Evolutionary conservation across 2,797 vertebrate species (phyloP).

Genomic region (Megalops cyprinoides): DNA sequence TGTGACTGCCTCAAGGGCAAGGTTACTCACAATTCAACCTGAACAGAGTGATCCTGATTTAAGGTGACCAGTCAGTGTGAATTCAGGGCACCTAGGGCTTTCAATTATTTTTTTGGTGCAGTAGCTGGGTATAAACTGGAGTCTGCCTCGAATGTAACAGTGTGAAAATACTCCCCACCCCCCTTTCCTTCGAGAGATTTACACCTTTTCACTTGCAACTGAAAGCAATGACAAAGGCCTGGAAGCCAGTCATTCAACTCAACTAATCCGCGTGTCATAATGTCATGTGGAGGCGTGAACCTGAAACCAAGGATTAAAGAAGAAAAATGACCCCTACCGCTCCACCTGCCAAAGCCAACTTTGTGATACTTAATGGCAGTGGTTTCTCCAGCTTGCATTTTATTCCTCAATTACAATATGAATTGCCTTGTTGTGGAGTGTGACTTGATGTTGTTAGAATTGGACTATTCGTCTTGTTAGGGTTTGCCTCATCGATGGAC

Average conservation of each 20-base stretch:
- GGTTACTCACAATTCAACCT: slow-evolving; percentile 33
- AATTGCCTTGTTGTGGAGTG: slow-evolving; percentile 66
- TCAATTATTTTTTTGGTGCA: slow-evolving; percentile 75
- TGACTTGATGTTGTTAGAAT: slow-evolving; percentile 55
- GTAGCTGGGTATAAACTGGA: slow-evolving; percentile 61
- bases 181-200: not conserved
- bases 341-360: slow-evolving; percentile 45
- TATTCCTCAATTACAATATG: slow-evolving; percentile 71
- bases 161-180: not conserved
- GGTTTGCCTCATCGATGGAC: slow-evolving; percentile 44
- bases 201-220: not conserved
- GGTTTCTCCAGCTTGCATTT: slow-evolving; percentile 64
- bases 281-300: not conserved
- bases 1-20: not conserved
- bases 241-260: not conserved
- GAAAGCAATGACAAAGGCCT: slow-evolving; percentile 14
- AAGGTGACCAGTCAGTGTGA: slow-evolving; percentile 74
- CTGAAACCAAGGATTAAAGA: not conserved
- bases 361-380: slow-evolving; percentile 63
- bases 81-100: slow-evolving; percentile 60
- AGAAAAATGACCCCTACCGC: slow-evolving; percentile 1
- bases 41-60: slow-evolving; percentile 66
- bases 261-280: not conserved
- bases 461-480: slow-evolving; percentile 74
- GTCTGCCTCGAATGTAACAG: slow-evolving; percentile 38